phyloP scores from a whole-genome alignment of 1,140 invertebrate genomes.

The Sinonovacula constricta region DNA sequence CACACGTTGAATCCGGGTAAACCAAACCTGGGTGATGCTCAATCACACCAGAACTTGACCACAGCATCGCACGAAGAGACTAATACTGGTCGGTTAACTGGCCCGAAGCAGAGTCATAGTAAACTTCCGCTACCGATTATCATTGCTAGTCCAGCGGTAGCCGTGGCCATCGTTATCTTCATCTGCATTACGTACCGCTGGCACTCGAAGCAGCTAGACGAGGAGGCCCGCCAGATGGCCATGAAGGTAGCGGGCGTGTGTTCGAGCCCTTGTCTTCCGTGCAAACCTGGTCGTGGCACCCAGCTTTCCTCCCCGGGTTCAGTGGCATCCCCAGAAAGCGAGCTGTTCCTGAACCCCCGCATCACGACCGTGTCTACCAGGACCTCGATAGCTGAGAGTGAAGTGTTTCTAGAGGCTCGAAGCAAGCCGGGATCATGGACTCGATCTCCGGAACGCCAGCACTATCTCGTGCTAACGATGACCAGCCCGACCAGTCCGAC shows the following conservation, averaged over 20 bases:
- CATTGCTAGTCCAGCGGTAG: conserved; percentile 35
- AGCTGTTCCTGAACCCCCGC: not conserved
- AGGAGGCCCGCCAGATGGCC: conserved; percentile 29
- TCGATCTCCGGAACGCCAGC: no score
- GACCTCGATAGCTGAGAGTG: not conserved
- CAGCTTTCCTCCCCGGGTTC: not conserved
- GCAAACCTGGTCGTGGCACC: not conserved
- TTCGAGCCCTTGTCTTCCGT: conserved; percentile 18
- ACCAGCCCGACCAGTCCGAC: conserved; percentile 6
- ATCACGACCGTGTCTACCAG: not conserved
- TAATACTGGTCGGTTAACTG: no score
- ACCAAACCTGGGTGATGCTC: no score
- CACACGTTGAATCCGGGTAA: no score
- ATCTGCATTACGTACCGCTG: conserved; percentile 39
- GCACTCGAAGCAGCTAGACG: conserved; percentile 35
- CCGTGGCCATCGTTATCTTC: conserved; percentile 35
- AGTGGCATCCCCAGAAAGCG: not conserved
- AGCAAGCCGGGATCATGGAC: no score
- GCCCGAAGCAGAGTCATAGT: no score
- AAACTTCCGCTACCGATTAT: conserved; percentile 32
- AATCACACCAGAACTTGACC: no score
- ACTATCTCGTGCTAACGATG: not conserved
- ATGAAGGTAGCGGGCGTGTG: conserved; percentile 4
- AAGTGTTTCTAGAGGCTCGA: not conserved
- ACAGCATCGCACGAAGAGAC: no score